Evolutionary conservation across 2,797 vertebrate species (phyloP).

Genomic region (Carduelis carduelis): DNA sequence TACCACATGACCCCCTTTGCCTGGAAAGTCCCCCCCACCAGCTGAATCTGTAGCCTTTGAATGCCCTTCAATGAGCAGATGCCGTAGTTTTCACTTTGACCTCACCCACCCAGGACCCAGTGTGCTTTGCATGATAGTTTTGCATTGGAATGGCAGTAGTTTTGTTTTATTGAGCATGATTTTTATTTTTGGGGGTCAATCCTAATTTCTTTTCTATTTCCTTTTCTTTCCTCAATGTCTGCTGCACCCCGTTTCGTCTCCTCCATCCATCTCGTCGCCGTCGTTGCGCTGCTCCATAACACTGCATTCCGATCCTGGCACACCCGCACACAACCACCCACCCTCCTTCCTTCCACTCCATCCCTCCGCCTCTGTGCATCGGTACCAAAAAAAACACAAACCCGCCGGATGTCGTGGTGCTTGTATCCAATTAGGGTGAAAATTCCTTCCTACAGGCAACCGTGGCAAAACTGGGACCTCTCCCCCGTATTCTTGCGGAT

Average conservation of each 20-base stretch:
- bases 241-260: conserved; percentile 75
- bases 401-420: conserved; percentile 75
- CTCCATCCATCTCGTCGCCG: conserved; percentile 79
- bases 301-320: conserved; percentile 84
- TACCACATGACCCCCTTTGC: conserved; percentile 53
- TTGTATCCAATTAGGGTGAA: conserved; percentile 92
- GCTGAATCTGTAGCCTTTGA: conserved; percentile 50
- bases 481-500: conserved; percentile 92
- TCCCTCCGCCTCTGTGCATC: conserved; percentile 74
- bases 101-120: conserved; percentile 43
- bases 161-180: conserved; percentile 84
- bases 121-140: conserved; percentile 84
- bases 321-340: conserved; percentile 77
- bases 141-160: conserved; percentile 80
- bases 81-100: conserved; percentile 36
- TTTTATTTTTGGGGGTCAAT: conserved; percentile 77
- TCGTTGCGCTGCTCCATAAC: conserved; percentile 84
- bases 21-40: conserved; percentile 47
- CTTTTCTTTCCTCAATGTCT: conserved; percentile 81
- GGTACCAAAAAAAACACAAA: not conserved
- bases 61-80: conserved; percentile 54
- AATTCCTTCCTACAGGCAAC: conserved; percentile 99
- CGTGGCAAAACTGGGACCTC: conserved; percentile 91
- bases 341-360: conserved; percentile 79
- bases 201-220: conserved; percentile 90